phyloP scores from a whole-genome alignment of 2,888 invertebrate species.

The Allacma fusca region DNA sequence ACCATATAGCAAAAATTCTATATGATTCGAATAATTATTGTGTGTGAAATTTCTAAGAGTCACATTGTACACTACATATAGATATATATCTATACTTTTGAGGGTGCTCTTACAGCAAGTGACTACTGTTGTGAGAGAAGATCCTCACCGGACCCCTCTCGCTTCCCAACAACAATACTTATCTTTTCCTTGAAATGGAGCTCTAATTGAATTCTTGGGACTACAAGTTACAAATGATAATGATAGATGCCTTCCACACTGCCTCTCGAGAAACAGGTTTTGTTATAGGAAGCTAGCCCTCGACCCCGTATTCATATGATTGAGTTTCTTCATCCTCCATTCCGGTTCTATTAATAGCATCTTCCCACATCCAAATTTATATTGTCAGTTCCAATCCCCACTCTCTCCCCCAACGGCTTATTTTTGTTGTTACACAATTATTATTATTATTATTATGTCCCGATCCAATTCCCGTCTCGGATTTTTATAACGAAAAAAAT shows the following conservation, averaged over 20 bases:
- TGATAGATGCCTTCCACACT: slow-evolving; percentile 16
- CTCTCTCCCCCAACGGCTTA: neutral
- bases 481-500: too few relatives aligned
- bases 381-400: neutral
- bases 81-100: too few relatives aligned
- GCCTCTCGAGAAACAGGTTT: too few relatives aligned
- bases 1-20: too few relatives aligned
- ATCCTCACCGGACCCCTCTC: neutral
- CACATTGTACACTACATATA: too few relatives aligned
- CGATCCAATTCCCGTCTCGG: neutral
- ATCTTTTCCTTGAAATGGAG: neutral
- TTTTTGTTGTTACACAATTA: slow-evolving; percentile 12
- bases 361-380: neutral
- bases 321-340: neutral
- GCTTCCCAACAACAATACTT: neutral
- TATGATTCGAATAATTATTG: too few relatives aligned
- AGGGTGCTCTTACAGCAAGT: too few relatives aligned
- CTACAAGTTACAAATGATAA: slow-evolving; percentile 11
- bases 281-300: too few relatives aligned
- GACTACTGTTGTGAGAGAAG: too few relatives aligned
- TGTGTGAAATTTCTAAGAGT: too few relatives aligned
- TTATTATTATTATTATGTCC: neutral
- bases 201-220: slow-evolving; percentile 2
- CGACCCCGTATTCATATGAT: neutral
- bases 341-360: neutral